Evolutionary conservation across 2,797 vertebrate genomes (phyloP), one percentile per base, ranked within the genome.

Genomic region (Neomorphus geoffroyi): DNA sequence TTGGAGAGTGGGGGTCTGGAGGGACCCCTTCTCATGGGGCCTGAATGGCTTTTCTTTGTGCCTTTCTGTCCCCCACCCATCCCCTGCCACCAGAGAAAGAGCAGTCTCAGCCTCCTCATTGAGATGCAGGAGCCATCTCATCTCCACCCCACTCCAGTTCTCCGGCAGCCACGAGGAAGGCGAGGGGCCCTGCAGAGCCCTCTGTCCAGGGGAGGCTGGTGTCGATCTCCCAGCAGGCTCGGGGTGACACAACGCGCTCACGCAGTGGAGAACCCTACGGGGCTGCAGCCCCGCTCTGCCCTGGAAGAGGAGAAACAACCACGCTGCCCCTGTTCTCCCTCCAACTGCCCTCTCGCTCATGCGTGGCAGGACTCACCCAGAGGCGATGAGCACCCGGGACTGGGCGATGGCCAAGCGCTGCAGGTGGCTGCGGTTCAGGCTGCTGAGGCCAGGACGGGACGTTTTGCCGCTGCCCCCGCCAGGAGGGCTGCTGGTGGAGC

Each of bases 341-440:
- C 1, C 41, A 4, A 1, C 26, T 12, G 5, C 17, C 11, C 30
- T 1, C 43, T 4, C 2, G 2, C 67, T 28, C 3, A 1, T 39
- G 2, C 1, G 0, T 1, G 1, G 62, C 3, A 0, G 83, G 62
- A 96, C 99, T 98, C 97, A 99, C 99, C 99, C 99, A 3, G 99
- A 99, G 83, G 99, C 99, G 13, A 99, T 99, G 90, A 99, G 98
- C 5, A 99, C 99, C 46, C 98, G 98, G 92, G 99, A 99, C 97
- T 99, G 99, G 41, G 99, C 99, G 73, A 99, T 98, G 48, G 99
- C 99, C 30, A 99, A 98, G 91, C 98, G 98, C 94, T 99, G 99
- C 57, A 99, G 97, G 50, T 98, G 98, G 78, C 98, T 98, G 62
- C 98, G 98, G 94, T 98, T 99, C 88, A 99, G 97, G 65, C 98